Evolutionary conservation across 2,797 vertebrate genomes (phyloP).

Genomic region (Tragopan temminckii): DNA sequence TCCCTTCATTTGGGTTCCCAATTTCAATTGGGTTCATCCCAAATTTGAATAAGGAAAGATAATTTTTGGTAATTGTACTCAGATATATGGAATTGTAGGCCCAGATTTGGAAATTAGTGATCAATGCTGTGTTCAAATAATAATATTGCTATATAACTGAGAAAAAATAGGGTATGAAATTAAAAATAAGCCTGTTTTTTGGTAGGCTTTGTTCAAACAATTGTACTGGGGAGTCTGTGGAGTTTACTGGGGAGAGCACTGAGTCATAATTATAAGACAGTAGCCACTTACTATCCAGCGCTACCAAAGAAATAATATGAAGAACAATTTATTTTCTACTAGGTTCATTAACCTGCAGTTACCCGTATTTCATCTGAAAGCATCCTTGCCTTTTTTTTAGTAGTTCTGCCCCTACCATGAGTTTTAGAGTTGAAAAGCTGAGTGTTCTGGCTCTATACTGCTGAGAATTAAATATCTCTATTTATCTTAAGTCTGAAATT

Average conservation of each 20-base stretch:
- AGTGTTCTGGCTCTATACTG: neutral
- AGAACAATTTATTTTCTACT: neutral
- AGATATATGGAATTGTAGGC: neutral
- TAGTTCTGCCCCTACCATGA: neutral
- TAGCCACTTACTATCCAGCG: neutral
- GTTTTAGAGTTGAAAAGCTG: neutral
- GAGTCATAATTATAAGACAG: neutral
- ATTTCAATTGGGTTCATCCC: neutral
- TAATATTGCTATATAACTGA: neutral
- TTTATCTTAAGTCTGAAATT: neutral
- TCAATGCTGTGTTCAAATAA: slow-evolving; percentile 23
- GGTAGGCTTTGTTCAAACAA: neutral
- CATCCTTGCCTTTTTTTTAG: neutral
- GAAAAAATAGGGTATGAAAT: slow-evolving; percentile 14
- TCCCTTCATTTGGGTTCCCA: no score
- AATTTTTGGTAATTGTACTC: neutral
- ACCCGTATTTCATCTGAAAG: neutral
- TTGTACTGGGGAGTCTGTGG: neutral
- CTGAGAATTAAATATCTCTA: slow-evolving; percentile 13
- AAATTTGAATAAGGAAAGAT: neutral
- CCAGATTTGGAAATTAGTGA: neutral
- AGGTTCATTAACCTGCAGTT: slow-evolving; percentile 1
- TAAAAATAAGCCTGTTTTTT: neutral
- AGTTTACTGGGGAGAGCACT: neutral
- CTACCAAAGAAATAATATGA: neutral